Evolutionary conservation across 2,888 invertebrate genomes (phyloP).

Genomic region (Mimas tiliae): DNA sequence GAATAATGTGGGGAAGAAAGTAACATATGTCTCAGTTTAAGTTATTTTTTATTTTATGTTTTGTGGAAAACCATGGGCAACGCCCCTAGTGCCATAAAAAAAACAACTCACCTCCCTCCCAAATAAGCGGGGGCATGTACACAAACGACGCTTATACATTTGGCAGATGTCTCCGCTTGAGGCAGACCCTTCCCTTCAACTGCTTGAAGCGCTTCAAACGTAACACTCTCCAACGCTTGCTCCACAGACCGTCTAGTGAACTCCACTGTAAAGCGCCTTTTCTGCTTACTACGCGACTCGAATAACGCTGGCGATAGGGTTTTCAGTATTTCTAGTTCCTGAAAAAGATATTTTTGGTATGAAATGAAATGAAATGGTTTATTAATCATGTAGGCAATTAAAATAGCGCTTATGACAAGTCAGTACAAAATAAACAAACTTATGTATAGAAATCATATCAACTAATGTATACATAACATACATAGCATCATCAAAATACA

Average conservation of each 20-base stretch:
- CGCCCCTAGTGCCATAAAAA: no score
- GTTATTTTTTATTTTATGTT: no score
- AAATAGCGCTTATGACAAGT: no score
- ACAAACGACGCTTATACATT: constrained; percentile 80
- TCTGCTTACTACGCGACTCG: constrained; percentile 61
- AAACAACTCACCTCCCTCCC: constrained; percentile 82
- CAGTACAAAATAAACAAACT: no score
- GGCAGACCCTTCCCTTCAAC: constrained; percentile 53
- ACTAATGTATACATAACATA: no score
- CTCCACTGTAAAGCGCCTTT: constrained; percentile 73
- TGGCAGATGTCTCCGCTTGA: constrained; percentile 64
- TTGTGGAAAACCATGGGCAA: no score
- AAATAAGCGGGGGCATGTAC: constrained; percentile 86
- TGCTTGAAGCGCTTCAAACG: constrained; percentile 53
- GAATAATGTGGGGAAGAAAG: no score
- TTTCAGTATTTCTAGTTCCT: constrained; percentile 75
- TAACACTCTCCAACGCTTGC: constrained; percentile 76
- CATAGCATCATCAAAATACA: no score
- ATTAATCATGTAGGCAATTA: no score
- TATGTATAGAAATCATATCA: no score
- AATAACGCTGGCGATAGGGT: constrained; percentile 74
- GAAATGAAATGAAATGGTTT: no score
- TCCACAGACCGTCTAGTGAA: constrained; percentile 88
- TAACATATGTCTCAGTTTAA: no score
- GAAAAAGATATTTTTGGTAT: constrained; percentile 46